Base-by-base conservation (phyloP, 2,888 invertebrate species). In the Oscheius sp. region DNA sequence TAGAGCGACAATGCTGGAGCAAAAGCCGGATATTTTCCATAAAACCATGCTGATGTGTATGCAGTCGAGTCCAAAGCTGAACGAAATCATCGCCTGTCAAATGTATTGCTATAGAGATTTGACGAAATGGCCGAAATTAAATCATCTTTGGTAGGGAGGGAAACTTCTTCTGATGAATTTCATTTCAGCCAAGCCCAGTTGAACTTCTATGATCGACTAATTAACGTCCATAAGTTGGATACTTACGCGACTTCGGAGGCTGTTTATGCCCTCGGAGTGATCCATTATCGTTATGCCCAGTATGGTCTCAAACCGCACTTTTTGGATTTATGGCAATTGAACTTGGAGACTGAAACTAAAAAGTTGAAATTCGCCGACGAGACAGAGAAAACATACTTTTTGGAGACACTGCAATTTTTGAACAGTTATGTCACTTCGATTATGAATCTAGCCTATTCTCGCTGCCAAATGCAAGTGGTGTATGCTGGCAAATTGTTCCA, bases 271-370 rank as follows among this genome's bases (percentile, higher is more conserved):
- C 45, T 67, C 23, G 67, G 67, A 33, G 50, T 67, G 8, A 57
- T 55, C 12, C 81, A 82, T 45, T 65, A 72, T 10, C 57, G 71
- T 33, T 81, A 78, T 53, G 73, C 81, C n/a, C 72, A 78, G 33
- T 82, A 74, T 53, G 81, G 81, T 10, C 65, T 81, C 34, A 81
- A 81, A 64, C 81, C 81, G 6, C 81, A 82, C 31, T 82, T 81
- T 61, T 67, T 81, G 31, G 81, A 81, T 68, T 55, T 81, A 12
- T 81, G 72, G 70, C 71, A 79, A 39, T 82, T 78, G 27, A 69
- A 78, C 39, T 12, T 65, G 29, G 53, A 65, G 53, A n/a, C 27
- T 15, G 65, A 53, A 53, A 37, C 52, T 5, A 5, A 23, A 31
- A 67, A 58, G 23, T 17, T 67, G 27, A 67, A 67, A 25, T 67